These are phyloP conservation scores for Paradoxurus hermaphroditus DNA, from an alignment of 2,113 vertebrate genomes.

Conservation along the genomic window DNA sequence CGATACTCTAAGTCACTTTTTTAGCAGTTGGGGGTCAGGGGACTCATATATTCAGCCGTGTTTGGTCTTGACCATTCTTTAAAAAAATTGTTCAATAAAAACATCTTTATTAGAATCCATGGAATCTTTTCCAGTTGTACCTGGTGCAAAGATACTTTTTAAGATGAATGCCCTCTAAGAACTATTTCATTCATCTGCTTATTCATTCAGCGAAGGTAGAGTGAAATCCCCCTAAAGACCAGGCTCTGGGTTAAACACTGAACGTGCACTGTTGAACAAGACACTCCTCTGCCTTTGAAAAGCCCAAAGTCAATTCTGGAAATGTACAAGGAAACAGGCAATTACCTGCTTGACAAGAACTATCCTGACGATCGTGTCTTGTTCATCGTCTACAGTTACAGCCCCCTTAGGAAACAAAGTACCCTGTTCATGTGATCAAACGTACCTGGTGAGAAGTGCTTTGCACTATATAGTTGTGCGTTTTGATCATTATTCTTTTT, in stretches of 20 bases:
- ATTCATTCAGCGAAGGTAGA: background rate
- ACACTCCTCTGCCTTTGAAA: background rate
- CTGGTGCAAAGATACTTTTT: background rate
- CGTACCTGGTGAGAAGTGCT: background rate
- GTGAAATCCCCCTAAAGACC: background rate
- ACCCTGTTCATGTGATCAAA: background rate
- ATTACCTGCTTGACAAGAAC: background rate
- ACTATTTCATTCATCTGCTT: background rate
- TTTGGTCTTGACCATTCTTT: background rate
- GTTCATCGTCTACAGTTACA: background rate
- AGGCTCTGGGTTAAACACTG: background rate
- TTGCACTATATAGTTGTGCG: background rate
- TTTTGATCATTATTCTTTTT: background rate
- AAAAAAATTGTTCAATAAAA: background rate
- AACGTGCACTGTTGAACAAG: fast-evolving
- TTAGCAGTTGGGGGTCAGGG: background rate
- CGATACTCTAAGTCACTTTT: background rate
- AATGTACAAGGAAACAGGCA: background rate
- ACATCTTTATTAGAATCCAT: background rate
- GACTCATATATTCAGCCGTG: background rate
- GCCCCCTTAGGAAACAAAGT: background rate
- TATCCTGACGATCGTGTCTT: background rate
- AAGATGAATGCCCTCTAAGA: background rate
- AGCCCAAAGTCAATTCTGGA: background rate
- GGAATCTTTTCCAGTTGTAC: background rate